phyloP scores from a whole-genome alignment of 2,888 invertebrate species.

The Oscheius sp. region DNA sequence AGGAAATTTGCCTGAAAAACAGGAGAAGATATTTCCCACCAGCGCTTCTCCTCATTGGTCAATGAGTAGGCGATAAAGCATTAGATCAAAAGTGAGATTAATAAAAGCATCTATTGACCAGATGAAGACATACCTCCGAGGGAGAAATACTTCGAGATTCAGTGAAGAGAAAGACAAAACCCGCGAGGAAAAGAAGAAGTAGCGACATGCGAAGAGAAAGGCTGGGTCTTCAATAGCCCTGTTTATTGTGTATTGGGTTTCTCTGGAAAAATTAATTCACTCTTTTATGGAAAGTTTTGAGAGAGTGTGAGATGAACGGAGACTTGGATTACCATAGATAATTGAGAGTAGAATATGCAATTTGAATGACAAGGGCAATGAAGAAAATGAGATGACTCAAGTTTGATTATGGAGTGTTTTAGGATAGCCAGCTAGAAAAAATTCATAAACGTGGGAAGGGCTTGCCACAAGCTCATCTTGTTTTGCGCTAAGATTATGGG shows the following conservation, averaged over 20 bases:
- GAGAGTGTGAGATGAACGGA: too few relatives aligned
- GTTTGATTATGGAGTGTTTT: too few relatives aligned
- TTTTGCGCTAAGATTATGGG: not conserved
- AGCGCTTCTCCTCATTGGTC: too few relatives aligned
- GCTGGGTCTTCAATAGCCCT: not conserved
- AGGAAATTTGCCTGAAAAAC: not conserved
- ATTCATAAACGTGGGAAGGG: too few relatives aligned
- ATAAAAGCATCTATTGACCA: too few relatives aligned
- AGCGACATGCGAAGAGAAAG: not conserved
- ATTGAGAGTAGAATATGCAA: too few relatives aligned
- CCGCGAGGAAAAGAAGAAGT: not conserved
- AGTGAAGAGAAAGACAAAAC: not conserved
- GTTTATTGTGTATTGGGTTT: constrained; percentile 2
- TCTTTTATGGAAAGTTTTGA: too few relatives aligned
- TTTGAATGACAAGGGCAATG: not conserved
- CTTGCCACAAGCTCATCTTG: not conserved
- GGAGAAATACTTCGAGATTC: not conserved
- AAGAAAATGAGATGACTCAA: too few relatives aligned
- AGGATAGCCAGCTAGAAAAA: not conserved
- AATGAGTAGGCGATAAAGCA: too few relatives aligned
- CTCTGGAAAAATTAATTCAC: not conserved
- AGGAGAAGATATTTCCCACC: not conserved
- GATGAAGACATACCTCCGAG: not conserved
- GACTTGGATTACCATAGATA: not conserved
- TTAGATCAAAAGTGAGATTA: too few relatives aligned